Percentiles rank a stretch among this genome's conserved stretches.
These are phyloP conservation scores for Aporophyla nigra DNA, from an alignment of 2,888 invertebrate species.

Conservation along the genomic window DNA sequence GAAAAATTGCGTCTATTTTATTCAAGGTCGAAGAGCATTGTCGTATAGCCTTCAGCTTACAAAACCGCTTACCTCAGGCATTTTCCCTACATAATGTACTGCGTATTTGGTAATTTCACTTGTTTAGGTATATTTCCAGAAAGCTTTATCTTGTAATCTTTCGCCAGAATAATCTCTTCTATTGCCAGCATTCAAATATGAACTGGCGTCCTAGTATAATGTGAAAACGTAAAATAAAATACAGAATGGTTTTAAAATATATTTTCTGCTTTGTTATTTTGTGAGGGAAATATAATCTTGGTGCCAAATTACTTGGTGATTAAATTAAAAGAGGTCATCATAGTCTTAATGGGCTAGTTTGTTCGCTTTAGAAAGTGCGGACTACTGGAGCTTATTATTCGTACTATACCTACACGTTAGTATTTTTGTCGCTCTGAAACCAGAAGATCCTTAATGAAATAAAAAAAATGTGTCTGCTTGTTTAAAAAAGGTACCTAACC, in stretches of 20 bases:
- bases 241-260: slow-evolving; percentile 21
- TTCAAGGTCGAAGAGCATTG: slow-evolving; percentile 41
- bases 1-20: slow-evolving; percentile 47
- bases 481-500: not conserved
- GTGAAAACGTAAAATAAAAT: slow-evolving; percentile 48
- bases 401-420: not conserved
- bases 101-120: slow-evolving; percentile 46
- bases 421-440: not conserved
- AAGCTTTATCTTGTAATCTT: slow-evolving; percentile 58
- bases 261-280: slow-evolving; percentile 46
- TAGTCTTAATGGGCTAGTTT: slow-evolving; percentile 52
- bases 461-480: not conserved
- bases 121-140: slow-evolving; percentile 50
- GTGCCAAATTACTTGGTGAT: slow-evolving; percentile 58
- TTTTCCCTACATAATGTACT: slow-evolving; percentile 40
- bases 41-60: slow-evolving; percentile 41
- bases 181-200: slow-evolving; percentile 43
- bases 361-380: slow-evolving; percentile 21
- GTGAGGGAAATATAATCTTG: slow-evolving; percentile 43
- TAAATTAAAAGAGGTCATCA: slow-evolving; percentile 56
- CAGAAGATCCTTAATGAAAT: not conserved
- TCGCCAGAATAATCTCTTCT: slow-evolving; percentile 47
- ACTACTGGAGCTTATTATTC: slow-evolving; percentile 1
- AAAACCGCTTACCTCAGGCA: slow-evolving; percentile 49
- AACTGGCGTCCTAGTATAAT: slow-evolving; percentile 24